These are phyloP conservation scores for Picus viridis DNA, from an alignment of 2,797 vertebrate species.

Conservation along the genomic window DNA sequence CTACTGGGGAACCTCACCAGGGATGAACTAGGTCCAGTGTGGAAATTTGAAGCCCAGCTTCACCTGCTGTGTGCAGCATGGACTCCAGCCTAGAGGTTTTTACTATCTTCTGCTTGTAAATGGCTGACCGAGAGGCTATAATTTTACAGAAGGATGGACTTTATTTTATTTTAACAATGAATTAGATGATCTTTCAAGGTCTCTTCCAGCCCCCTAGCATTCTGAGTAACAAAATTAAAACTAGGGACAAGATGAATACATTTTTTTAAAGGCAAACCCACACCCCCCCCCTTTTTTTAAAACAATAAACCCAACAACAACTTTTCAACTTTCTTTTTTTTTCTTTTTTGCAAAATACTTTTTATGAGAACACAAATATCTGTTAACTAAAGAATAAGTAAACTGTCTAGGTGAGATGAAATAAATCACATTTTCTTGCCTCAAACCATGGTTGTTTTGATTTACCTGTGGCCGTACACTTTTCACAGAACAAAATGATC, in stretches of 20 bases:
- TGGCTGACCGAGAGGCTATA: not conserved
- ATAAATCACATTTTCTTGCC: not conserved
- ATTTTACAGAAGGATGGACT: not conserved
- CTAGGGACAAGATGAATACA: not conserved
- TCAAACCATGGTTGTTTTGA: not conserved
- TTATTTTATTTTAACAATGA: not conserved
- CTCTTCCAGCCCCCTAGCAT: too few relatives aligned
- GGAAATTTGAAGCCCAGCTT: not conserved
- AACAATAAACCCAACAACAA: not conserved
- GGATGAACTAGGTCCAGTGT: fast-evolving
- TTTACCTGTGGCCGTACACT: not conserved
- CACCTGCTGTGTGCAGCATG: not conserved
- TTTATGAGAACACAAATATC: not conserved
- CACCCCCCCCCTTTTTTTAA: not conserved
- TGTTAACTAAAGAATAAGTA: not conserved
- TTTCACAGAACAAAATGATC: not conserved
- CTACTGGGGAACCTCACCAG: not conserved
- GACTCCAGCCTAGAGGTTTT: not conserved
- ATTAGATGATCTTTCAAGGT: too few relatives aligned
- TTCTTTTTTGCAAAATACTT: not conserved
- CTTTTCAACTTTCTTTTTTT: not conserved
- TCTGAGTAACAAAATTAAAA: not conserved
- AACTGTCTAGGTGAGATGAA: not conserved
- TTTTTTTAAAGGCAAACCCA: not conserved
- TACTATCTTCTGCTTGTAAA: not conserved